Conservation (phyloP, 2,888 invertebrate species). For the Falcaria lacertinaria region DNA sequence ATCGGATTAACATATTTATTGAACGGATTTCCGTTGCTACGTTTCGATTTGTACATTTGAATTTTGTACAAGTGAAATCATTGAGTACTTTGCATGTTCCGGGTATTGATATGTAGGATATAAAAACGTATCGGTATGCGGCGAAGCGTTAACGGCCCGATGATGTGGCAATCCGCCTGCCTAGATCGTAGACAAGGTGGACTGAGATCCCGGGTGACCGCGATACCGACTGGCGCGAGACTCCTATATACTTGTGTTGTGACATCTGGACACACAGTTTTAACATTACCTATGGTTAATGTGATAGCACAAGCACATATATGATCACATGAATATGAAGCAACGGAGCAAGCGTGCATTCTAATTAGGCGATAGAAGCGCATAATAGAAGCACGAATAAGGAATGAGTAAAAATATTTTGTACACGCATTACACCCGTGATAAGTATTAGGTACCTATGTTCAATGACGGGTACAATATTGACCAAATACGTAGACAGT, state of each 20-base stretch:
- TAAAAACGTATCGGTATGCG: conserved; percentile 45
- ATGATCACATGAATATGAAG: no score
- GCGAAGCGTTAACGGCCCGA: conserved; percentile 40
- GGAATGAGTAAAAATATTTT: no score
- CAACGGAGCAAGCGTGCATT: no score
- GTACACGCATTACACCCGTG: no score
- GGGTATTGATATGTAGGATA: conserved; percentile 15
- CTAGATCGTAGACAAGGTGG: conserved; percentile 7
- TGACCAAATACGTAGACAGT: no score
- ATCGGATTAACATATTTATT: conserved; percentile 33
- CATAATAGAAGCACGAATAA: no score
- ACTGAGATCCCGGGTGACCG: conserved; percentile 38
- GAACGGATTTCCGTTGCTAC: conserved; percentile 20
- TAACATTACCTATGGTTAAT: no score
- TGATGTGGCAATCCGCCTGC: background rate
- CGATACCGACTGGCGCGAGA: conserved; percentile 62
- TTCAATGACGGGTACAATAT: no score
- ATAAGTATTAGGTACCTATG: no score
- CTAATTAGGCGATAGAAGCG: no score
- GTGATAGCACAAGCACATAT: no score
- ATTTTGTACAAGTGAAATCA: conserved; percentile 37
- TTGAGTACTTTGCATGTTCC: conserved; percentile 14
- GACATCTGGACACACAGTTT: background rate
- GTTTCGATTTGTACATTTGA: conserved; percentile 23
- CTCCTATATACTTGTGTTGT: conserved; percentile 14